Evolutionary conservation across 35 echinoderm and acorn worm species (phyloP), one percentile per base, ranked within the genome.

Genomic region (Hemicentrotus pulcherrimus): DNA sequence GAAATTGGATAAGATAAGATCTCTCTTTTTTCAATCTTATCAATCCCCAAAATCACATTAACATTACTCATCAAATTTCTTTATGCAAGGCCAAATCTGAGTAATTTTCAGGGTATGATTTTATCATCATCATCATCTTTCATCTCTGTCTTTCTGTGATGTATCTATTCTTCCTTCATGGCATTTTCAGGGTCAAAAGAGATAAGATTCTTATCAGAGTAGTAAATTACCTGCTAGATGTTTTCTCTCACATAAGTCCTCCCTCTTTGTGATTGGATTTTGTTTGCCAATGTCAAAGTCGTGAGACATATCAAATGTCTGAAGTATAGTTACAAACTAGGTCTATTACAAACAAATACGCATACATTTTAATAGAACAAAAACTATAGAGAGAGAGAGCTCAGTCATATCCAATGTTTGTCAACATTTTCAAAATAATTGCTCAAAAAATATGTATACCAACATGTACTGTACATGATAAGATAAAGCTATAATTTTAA

Each of bases 131-230:
- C 61, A 70, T n/a, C 65, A 78, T 78, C 65, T 78, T n/a, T 78
- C 65, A 78, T 78, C 65, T 78, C 65, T 59, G 6, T n/a, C 28
- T 78, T 78, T 78, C 65, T n/a, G 22, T n/a, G 22, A n/a, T 78
- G 65, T 6, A 78, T 78, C 65, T 78, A 30, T 78, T 78, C 65
- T 78, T 78, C 22, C 65, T 78, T 78, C 65, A 78, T 78, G 19
- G 65, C 65, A 78, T 78, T 78, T 78, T 78, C 65, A 78, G 65
- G 65, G 65, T 78, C 65, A 78, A 78, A 78, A 78, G 65, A 78
- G 65, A 78, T 78, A 78, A 78, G 65, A 78, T n/a, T 22, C 22
- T 24, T 78, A 78, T 78, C 65, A 28, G 22, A 22, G 28, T 78
- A 78, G 28, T 78, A 78, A 78, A 78, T 78, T 78, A 78, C 65